These are phyloP conservation scores for Myoxocephalus aenaeus DNA, from an alignment of 2,797 vertebrate species.

Conservation along the genomic window DNA sequence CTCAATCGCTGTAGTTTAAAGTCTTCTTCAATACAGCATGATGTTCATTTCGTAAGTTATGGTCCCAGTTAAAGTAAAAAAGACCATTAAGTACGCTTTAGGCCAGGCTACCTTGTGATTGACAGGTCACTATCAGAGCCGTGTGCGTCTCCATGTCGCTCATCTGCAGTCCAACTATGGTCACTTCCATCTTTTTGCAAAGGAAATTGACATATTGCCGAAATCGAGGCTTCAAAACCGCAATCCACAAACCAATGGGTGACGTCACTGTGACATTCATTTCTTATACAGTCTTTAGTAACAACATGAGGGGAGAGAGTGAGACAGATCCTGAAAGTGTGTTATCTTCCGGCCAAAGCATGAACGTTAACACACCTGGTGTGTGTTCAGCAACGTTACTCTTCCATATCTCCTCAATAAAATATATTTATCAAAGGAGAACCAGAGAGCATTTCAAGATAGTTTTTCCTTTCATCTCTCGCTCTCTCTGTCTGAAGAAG, in stretches of 20 bases:
- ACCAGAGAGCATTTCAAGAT: slow-evolving; percentile 35
- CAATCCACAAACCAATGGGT: neutral
- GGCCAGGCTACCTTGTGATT: no score
- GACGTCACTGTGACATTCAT: neutral
- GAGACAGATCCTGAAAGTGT: neutral
- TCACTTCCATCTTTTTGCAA: neutral
- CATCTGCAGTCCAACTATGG: neutral
- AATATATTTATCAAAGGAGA: slow-evolving; percentile 56
- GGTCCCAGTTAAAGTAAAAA: no score
- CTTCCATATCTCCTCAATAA: slow-evolving; percentile 4
- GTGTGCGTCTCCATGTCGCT: neutral
- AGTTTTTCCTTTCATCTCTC: slow-evolving; percentile 55
- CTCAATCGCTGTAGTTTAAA: no score
- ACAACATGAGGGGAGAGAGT: neutral
- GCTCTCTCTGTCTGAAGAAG: slow-evolving; percentile 32
- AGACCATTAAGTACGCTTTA: no score
- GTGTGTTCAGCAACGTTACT: neutral
- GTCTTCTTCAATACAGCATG: no score
- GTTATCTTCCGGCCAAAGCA: neutral
- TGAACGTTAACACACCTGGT: neutral
- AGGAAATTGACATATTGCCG: neutral
- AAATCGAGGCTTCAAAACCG: neutral
- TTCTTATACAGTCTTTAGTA: neutral
- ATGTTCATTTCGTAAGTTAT: no score
- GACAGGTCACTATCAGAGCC: no score